Conservation (phyloP, 2,888 invertebrate species). For the Heliconius ethilla region DNA sequence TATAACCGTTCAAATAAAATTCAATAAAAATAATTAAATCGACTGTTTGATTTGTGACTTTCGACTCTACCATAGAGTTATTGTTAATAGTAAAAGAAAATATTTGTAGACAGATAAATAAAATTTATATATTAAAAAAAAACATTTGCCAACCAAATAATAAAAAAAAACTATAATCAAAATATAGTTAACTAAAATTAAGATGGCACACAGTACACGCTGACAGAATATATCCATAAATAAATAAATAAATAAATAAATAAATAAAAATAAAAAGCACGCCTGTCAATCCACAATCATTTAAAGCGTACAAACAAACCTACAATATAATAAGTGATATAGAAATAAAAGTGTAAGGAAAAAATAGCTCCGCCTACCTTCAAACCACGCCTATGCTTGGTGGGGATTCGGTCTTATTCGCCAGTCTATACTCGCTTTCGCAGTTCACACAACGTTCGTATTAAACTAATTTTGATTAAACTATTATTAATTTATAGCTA, state of each 20-base stretch:
- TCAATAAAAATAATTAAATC: not conserved
- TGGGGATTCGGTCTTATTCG: conserved; percentile 63
- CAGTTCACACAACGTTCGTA: conserved; percentile 54
- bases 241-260: conserved; percentile 21
- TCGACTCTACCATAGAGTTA: not conserved
- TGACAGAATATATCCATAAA: conserved; percentile 24
- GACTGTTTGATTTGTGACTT: not conserved
- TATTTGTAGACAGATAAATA: not conserved
- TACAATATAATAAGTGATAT: conserved; percentile 74
- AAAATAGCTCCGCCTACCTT: conserved; percentile 63
- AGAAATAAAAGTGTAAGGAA: conserved; percentile 65
- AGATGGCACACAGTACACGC: conserved; percentile 52
- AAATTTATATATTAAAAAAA: not conserved
- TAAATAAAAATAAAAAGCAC: conserved; percentile 25
- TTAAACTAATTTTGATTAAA: conserved; percentile 45
- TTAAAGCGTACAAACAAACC: conserved; percentile 69
- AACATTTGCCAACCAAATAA: not conserved
- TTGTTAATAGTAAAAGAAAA: too few species aligned
- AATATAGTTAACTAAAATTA: conserved; percentile 52
- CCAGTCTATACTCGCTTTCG: conserved; percentile 71
- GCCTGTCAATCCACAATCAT: conserved; percentile 57
- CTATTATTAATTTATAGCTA: conserved; percentile 40
- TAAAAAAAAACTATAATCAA: conserved; percentile 34
- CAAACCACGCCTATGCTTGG: conserved; percentile 62
- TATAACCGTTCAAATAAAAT: not conserved